Conservation (phyloP, 2,113 vertebrate genomes). For the Misgurnus anguillicaudatus region DNA sequence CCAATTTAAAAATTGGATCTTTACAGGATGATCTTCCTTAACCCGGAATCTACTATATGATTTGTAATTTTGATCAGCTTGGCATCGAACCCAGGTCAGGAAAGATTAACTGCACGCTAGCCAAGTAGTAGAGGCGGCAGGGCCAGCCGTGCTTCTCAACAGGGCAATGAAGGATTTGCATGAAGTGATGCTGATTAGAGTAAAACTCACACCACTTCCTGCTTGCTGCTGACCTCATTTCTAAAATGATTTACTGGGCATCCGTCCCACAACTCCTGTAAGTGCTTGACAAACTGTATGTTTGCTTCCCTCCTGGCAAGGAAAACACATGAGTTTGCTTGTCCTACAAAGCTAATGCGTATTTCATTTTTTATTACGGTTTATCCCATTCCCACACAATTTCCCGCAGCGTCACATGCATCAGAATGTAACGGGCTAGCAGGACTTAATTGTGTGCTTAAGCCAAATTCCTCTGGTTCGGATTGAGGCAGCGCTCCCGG, state of each 20-base stretch:
- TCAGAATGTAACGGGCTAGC: background rate
- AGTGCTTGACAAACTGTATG: conserved; percentile 35
- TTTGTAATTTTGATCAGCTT: conserved; percentile 62
- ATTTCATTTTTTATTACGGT: conserved; percentile 16
- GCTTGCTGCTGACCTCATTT: conserved; percentile 38
- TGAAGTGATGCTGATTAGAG: conserved; percentile 36
- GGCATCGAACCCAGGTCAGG: conserved; percentile 62
- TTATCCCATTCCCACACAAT: background rate
- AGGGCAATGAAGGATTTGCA: conserved; percentile 25
- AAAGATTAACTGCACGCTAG: conserved; percentile 55
- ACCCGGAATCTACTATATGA: conserved; percentile 53
- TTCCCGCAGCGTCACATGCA: background rate
- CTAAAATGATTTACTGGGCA: conserved; percentile 37
- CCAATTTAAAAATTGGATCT: conserved; percentile 71
- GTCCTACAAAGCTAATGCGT: conserved; percentile 40
- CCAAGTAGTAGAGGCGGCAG: conserved; percentile 7
- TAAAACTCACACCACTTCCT: background rate
- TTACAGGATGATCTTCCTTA: conserved; percentile 64
- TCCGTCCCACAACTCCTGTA: conserved; percentile 19
- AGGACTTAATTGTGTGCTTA: background rate
- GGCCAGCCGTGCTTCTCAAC: background rate
- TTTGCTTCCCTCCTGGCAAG: conserved; percentile 17
- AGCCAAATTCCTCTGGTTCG: background rate
- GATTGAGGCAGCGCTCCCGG: background rate
- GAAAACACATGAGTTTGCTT: conserved; percentile 18